Percentiles rank a stretch among this genome's conserved stretches.
Conservation (phyloP, 2,888 invertebrate species). For the Netelia inedita region DNA sequence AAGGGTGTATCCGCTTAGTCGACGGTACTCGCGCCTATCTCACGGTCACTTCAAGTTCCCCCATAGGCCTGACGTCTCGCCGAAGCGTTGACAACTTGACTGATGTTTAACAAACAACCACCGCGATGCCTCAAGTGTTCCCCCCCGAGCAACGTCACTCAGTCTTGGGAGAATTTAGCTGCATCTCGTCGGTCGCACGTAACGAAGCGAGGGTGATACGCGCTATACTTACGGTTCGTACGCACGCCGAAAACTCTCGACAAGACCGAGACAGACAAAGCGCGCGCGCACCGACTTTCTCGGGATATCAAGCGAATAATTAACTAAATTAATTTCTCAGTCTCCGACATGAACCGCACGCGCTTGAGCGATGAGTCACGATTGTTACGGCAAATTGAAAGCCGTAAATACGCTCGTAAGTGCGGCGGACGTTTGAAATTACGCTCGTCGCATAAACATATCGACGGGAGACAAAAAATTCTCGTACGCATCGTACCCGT, state of each 20-base stretch:
- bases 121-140: slow-evolving; percentile 74
- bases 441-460: neutral
- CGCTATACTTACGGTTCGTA: slow-evolving; percentile 30
- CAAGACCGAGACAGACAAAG: slow-evolving; percentile 39
- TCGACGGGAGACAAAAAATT: neutral
- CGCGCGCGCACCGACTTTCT: slow-evolving; percentile 39
- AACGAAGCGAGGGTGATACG: slow-evolving; percentile 35
- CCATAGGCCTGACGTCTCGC: slow-evolving; percentile 24
- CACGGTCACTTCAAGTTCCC: slow-evolving; percentile 35
- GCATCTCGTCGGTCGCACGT: slow-evolving; percentile 66
- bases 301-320: slow-evolving; percentile 65
- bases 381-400: slow-evolving; percentile 74
- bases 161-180: slow-evolving; percentile 75
- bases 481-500: too few relatives aligned
- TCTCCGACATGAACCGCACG: slow-evolving; percentile 47
- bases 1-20: slow-evolving; percentile 28
- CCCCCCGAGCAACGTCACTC: slow-evolving; percentile 71
- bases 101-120: slow-evolving; percentile 81
- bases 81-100: slow-evolving; percentile 77
- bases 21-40: slow-evolving; percentile 29
- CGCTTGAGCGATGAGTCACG: slow-evolving; percentile 73
- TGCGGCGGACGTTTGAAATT: neutral
- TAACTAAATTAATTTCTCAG: slow-evolving; percentile 79
- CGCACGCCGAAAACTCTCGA: slow-evolving; percentile 33
- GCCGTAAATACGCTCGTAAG: neutral